These are phyloP conservation scores for Alouatta palliata DNA, from an alignment of 2,113 vertebrate genomes.

Conservation along the genomic window DNA sequence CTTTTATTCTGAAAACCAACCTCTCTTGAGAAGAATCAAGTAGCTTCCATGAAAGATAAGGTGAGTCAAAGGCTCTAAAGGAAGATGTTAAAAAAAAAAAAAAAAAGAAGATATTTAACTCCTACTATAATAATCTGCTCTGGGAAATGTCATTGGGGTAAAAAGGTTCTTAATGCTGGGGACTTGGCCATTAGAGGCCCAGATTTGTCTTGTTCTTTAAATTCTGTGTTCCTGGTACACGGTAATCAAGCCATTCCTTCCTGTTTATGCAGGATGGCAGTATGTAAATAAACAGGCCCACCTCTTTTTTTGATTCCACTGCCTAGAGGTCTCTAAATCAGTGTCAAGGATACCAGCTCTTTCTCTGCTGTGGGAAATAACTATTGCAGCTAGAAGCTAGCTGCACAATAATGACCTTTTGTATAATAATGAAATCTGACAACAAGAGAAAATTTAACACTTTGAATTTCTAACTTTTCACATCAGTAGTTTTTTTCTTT, in stretches of 20 bases:
- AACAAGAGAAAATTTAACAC: conserved; percentile 53
- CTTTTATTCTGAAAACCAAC: not conserved
- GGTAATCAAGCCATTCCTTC: not conserved
- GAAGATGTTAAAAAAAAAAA: not conserved
- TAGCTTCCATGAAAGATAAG: conserved; percentile 24
- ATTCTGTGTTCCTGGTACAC: conserved; percentile 2
- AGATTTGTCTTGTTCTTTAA: not conserved
- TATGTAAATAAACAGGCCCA: conserved; percentile 51
- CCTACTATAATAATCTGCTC: not conserved
- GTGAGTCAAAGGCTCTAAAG: not conserved
- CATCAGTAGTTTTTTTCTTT: conserved; percentile 38
- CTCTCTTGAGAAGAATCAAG: conserved; percentile 24
- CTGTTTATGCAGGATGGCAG: conserved; percentile 51
- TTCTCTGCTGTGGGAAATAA: conserved; percentile 59
- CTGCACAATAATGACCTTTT: conserved; percentile 55
- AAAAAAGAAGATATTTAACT: not conserved
- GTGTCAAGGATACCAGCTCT: conserved; percentile 36
- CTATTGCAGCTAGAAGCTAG: not conserved
- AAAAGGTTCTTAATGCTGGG: not conserved
- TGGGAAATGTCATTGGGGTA: not conserved
- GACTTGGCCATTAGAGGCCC: not conserved
- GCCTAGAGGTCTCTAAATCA: conserved; percentile 28
- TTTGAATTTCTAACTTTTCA: conserved; percentile 55
- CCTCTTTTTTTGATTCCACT: not conserved
- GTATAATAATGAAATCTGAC: conserved; percentile 40